Base-by-base conservation (phyloP, 1,140 invertebrate genomes). In the Lysiphlebus fabarum region DNA sequence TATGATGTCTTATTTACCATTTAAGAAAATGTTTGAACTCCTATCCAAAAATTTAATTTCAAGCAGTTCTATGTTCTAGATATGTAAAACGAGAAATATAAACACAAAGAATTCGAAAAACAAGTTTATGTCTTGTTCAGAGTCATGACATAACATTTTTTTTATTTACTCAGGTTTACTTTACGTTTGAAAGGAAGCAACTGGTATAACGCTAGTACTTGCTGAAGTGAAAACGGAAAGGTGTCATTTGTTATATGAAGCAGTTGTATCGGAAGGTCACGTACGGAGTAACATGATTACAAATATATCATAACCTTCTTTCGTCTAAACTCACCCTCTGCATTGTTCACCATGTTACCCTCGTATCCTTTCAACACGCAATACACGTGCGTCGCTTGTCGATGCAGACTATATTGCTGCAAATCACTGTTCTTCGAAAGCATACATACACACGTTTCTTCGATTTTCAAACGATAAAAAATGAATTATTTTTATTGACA, bases 261-360 rank as follows among this genome's bases (percentile, higher is more conserved):
- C 68, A 75, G 69, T 75, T 75, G 73, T 73, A 73, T 74, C 66
- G 65, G 70, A 75, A 74, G 64, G 73, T 72, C 74, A 75, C 70
- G 72, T 72, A 71, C 64, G 53, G 62, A 51, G 65, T 73, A 75
- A 75, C 69, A 67, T 69, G 73, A 75, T 76, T 76, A 76, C 72
- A 75, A 75, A 76, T 76, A 76, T 76, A 76, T 76, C 74, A 75
- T 74, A 74, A 73, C 67, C 66, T 68, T 61, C 65, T 65, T 63
- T 59, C 53, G 33, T 53, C n/a, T 43, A 12, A 59, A 53, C 34
- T 49, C 40, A 47, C 37, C 36, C 26, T 40, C 42, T 37, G 17
- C 17, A 26, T 26, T 40, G 33, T 11, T 44, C 50, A 36, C 12
- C 43, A n/a, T 7, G 48, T 49, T 14, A 9, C 17, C 14, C 58